phyloP scores from a whole-genome alignment of 1,140 invertebrate species.

The Drosophila mayri region DNA sequence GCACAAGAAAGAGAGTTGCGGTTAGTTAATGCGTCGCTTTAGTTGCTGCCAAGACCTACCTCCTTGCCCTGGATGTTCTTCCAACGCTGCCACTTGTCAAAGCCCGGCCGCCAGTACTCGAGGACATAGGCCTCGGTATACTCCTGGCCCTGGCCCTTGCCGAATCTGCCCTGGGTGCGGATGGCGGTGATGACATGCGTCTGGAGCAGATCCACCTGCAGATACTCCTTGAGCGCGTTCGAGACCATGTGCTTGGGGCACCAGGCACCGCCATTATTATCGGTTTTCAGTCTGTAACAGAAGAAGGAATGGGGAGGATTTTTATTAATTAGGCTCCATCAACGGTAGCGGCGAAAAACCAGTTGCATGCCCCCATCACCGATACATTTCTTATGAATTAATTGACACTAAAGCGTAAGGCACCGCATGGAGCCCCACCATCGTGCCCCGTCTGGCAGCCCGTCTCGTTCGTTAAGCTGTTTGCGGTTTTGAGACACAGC shows the following conservation, averaged over 20 bases:
- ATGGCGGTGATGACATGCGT: slow-evolving; percentile 93
- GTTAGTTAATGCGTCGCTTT: neutral
- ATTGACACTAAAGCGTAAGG: slow-evolving; percentile 84
- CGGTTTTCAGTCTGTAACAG: slow-evolving; percentile 91
- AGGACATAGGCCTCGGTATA: slow-evolving; percentile 95
- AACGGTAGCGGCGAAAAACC: slow-evolving; percentile 50
- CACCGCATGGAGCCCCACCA: slow-evolving; percentile 67
- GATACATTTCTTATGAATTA: slow-evolving; percentile 75
- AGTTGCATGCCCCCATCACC: slow-evolving; percentile 40
- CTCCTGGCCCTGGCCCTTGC: slow-evolving; percentile 96
- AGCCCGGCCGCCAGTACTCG: slow-evolving; percentile 94
- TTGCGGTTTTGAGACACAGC: slow-evolving; percentile 73
- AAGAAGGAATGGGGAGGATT: slow-evolving; percentile 57
- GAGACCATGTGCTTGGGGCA: slow-evolving; percentile 95
- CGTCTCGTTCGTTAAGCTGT: slow-evolving; percentile 84
- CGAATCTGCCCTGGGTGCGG: slow-evolving; percentile 96
- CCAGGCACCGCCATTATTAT: slow-evolving; percentile 97
- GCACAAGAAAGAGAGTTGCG: slow-evolving; percentile 32
- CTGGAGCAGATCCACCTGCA: slow-evolving; percentile 93
- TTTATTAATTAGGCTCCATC: slow-evolving; percentile 68
- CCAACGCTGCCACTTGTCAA: slow-evolving; percentile 93
- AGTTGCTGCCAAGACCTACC: slow-evolving; percentile 86
- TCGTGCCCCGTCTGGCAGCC: slow-evolving; percentile 64
- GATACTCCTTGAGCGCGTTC: slow-evolving; percentile 93
- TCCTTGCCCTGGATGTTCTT: slow-evolving; percentile 90